Percentiles rank a stretch among this genome's conserved stretches.
Conservation (phyloP, 35 echinoderm and acorn worm species). For the Eucidaris tribuloides region DNA sequence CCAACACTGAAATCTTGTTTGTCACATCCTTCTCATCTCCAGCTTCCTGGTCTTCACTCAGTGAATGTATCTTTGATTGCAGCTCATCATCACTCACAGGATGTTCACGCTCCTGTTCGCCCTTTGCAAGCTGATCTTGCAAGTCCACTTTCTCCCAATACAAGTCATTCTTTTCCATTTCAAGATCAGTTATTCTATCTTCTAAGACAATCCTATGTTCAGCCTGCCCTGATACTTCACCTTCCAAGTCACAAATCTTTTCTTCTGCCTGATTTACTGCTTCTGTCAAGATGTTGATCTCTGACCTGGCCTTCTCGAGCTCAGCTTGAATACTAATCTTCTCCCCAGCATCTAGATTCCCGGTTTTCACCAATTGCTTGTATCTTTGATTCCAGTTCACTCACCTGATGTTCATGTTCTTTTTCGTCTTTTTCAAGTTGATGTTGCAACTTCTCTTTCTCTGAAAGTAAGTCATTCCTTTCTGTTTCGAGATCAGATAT, state of each 20-base stretch:
- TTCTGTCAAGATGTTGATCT: constrained; percentile 43
- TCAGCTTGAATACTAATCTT: background rate
- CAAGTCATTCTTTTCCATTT: constrained; percentile 42
- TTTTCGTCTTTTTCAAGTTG: constrained; percentile 62
- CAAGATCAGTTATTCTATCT: constrained; percentile 40
- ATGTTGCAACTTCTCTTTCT: constrained; percentile 87
- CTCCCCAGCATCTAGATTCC: background rate
- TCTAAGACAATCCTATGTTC: constrained; percentile 41
- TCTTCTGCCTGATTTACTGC: constrained; percentile 43
- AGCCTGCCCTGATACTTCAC: constrained; percentile 11
- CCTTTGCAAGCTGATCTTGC: constrained; percentile 65
- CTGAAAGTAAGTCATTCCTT: constrained; percentile 54
- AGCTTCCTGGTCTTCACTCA: background rate
- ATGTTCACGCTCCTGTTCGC: constrained; percentile 69
- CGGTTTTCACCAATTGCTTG: no score
- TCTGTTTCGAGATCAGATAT: constrained; percentile 31
- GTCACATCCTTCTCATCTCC: background rate
- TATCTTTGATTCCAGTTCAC: constrained; percentile 22
- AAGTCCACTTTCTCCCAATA: constrained; percentile 72
- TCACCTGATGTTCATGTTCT: constrained; percentile 73
- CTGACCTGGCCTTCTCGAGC: background rate
- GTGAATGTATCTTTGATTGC: constrained; percentile 24
- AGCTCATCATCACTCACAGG: constrained; percentile 63
- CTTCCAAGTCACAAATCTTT: background rate
- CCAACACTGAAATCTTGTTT: constrained; percentile 19